These are phyloP conservation scores for Pseudomyrmex sp. DNA, from an alignment of 1,140 invertebrate species.

Conservation along the genomic window DNA sequence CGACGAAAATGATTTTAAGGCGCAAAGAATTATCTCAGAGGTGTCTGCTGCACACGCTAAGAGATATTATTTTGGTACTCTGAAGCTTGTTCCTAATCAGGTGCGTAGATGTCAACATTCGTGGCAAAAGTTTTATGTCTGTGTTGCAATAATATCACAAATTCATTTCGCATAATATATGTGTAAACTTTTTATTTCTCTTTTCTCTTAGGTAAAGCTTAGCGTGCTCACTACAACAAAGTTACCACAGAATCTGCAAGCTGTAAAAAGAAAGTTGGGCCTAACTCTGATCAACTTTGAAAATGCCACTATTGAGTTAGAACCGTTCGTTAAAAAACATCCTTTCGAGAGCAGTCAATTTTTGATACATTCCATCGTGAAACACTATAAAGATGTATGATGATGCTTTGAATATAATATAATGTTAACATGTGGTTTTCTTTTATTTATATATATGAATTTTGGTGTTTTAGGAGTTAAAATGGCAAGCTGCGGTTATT, in stretches of 20 bases:
- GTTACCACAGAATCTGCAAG: conserved; percentile 90
- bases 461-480: conserved; percentile 89
- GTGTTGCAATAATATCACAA: not conserved
- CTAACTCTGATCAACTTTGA: conserved; percentile 97
- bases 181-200: conserved; percentile 12
- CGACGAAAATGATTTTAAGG: conserved; percentile 92
- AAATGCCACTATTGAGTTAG: conserved; percentile 96
- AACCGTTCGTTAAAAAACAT: conserved; percentile 93
- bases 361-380: conserved; percentile 90
- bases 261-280: conserved; percentile 94
- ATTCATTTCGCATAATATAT: not conserved
- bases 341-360: conserved; percentile 95
- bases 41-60: conserved; percentile 92
- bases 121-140: not conserved
- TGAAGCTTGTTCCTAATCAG: conserved; percentile 92
- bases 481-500: conserved; percentile 98
- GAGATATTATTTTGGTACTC: conserved; percentile 95
- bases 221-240: conserved; percentile 95
- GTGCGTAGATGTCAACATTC: conserved; percentile 76
- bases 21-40: conserved; percentile 91
- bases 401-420: conserved; percentile 12
- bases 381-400: conserved; percentile 92
- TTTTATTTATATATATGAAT: not conserved
- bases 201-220: conserved; percentile 88
- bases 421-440: conserved; percentile 6